Evolutionary conservation across 2,888 invertebrate species (phyloP), one percentile per base, ranked within the genome.

Genomic region (Volucella inflata): DNA sequence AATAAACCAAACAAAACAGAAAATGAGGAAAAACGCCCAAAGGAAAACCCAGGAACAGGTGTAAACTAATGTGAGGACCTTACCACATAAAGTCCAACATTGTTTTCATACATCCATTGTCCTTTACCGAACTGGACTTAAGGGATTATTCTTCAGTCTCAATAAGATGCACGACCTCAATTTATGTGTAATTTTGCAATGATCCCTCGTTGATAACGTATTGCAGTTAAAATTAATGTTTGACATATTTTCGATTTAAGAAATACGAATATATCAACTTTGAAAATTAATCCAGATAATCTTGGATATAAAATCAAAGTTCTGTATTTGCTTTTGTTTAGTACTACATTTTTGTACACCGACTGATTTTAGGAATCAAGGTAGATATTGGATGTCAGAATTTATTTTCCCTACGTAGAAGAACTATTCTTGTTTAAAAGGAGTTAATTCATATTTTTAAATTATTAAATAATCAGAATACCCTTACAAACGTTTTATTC

Each of bases 151-250:
- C 30, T 67, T 42, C 55, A 42, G 64, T 64, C 53, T 51, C 44
- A n/a, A 9, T 12, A 71, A 78, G 71, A 78, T 71, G 36, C 71
- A 78, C 65, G 62, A 44, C 51, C 21, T 46, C 12, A 17, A 53
- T 53, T 30, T 30, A 30, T 30, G 30, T 30, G 44, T 72, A 72
- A 71, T 72, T 59, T 57, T 16, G 57, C 79, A 53, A 53, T 80
- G 79, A 80, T 80, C 67, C 67, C 67, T n/a, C 72, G 67, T 74
- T 74, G 79, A 80, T 80, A 74, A 74, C 62, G 72, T 72, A 74
- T 74, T 80, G 51, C 60, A 40, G 72, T 67, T 65, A 30, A 80
- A 80, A 80, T 80, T 78, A 71, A 80, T 80, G 79, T 59, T 72
- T 74, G 72, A 40, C 72, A 80, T 74, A 30, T 60, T 65, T 50